Evolutionary conservation across 1,140 invertebrate species (phyloP), one percentile per base, ranked within the genome.

Genomic region (Aphelenchoides besseyi): DNA sequence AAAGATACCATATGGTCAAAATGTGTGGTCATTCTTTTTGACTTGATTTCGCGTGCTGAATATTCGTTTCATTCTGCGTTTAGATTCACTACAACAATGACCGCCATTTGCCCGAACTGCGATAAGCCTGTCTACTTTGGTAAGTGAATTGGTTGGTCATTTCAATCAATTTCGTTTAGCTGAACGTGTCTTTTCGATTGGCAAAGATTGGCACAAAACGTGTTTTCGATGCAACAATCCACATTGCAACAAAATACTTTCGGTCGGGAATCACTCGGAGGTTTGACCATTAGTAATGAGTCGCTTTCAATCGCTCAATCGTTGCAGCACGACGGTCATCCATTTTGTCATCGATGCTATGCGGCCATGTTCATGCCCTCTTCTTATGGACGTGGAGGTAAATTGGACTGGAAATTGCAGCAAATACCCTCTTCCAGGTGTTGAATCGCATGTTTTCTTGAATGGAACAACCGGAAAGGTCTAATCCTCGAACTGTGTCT

Each of bases 121-220:
- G 41, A 23, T 16, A 48, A 48, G 41, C 41, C 41, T 12, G 41
- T 48, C 12, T 48, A 48, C 23, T 48, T 48, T 23, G 41, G 41
- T 48, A 23, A 48, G 41, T 48, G 41, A 12, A 48, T 48, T 48
- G 23, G 23, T 48, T 23, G 12, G 12, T 23, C 41, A 16, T 48
- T 48, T 48, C 0, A 18, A n/a, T 1, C 30, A 61, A 41, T 41
- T 74, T 62, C 87, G 89, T 89, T 69, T 82, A 94, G 92, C 92
- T 81, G 92, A 94, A 87, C 89, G 92, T 78, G 92, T 92, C 86
- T 91, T 92, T 82, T 94, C 92, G 2, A 85, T 94, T 57, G 92
- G 92, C 26, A 93, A 93, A 84, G 92, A 94, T 83, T 95, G 92
- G 92, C 92, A 94, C 88, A 90, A 92, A 57, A 91, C 92, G 84